phyloP scores from a whole-genome alignment of 2,113 vertebrate genomes.

The Pseudois nayaur region DNA sequence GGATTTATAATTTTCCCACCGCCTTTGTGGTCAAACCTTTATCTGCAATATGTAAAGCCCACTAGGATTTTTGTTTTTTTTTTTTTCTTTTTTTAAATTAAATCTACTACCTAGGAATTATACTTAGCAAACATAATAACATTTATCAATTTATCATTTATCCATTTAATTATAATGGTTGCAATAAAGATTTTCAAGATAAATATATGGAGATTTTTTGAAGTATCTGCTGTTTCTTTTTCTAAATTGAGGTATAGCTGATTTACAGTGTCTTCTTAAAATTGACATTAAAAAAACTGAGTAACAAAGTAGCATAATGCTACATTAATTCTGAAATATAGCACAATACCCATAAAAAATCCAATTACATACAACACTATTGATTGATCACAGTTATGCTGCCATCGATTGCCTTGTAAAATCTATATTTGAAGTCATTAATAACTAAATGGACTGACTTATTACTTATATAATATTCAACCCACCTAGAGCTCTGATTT shows the following conservation, averaged over 20 bases:
- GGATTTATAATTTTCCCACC: not conserved
- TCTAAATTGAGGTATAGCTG: not conserved
- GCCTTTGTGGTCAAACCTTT: slow-evolving; percentile 36
- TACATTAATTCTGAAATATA: slow-evolving; percentile 78
- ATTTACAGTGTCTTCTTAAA: not conserved
- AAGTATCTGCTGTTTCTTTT: slow-evolving; percentile 44
- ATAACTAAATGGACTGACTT: slow-evolving; percentile 77
- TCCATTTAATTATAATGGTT: slow-evolving; percentile 58
- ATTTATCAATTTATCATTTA: slow-evolving; percentile 45
- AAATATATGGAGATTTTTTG: slow-evolving; percentile 45
- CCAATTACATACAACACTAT: slow-evolving; percentile 73
- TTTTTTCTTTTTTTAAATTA: not conserved
- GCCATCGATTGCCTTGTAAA: slow-evolving; percentile 75
- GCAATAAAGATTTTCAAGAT: slow-evolving; percentile 60
- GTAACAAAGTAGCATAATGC: slow-evolving; percentile 69
- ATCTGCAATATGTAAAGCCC: not conserved
- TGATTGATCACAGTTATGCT: slow-evolving; percentile 70
- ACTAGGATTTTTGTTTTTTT: not conserved
- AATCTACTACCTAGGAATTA: not conserved
- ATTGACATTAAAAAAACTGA: slow-evolving; percentile 53
- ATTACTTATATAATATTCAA: slow-evolving; percentile 75
- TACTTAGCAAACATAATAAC: slow-evolving; percentile 50
- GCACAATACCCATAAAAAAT: slow-evolving; percentile 74
- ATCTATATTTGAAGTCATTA: slow-evolving; percentile 75
- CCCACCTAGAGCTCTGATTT: slow-evolving; percentile 63